Conservation (phyloP, 2,797 vertebrate genomes). For the Hippoglossus hippoglossus region DNA sequence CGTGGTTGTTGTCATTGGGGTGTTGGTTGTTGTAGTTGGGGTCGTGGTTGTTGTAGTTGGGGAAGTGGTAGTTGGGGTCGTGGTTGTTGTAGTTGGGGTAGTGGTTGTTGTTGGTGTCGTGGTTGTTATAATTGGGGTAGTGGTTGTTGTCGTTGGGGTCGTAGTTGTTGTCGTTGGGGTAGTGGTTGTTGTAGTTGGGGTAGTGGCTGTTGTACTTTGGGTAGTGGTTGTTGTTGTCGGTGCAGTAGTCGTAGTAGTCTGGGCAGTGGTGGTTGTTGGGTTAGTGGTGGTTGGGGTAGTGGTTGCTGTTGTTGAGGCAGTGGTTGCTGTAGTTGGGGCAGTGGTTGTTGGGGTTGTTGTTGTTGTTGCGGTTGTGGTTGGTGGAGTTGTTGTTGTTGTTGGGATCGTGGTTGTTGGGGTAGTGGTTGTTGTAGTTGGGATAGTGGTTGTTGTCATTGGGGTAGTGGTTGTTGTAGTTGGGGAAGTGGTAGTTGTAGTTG, state of each 20-base stretch:
- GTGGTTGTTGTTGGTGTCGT: too few species aligned
- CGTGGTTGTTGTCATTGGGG: rapidly evolving
- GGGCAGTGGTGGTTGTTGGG: too few species aligned
- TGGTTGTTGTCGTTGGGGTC: background rate
- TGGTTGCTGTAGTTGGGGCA: too few species aligned
- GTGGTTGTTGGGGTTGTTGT: background rate
- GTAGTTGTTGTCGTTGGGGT: rapidly evolving
- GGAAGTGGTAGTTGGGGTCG: rapidly evolving
- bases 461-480: background rate
- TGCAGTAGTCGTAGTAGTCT: too few species aligned
- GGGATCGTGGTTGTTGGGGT: background rate
- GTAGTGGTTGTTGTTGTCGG: too few species aligned
- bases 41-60: too few species aligned
- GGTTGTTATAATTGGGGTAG: too few species aligned
- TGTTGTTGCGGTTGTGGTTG: too few species aligned
- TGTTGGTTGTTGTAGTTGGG: background rate
- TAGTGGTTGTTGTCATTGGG: background rate
- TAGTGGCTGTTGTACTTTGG: background rate
- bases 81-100: background rate
- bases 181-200: background rate
- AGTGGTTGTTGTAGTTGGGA: background rate
- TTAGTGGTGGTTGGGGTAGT: background rate
- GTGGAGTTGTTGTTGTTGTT: background rate
- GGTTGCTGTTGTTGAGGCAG: too few species aligned
- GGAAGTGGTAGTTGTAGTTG: too few species aligned